Base-by-base conservation (phyloP, 2,888 invertebrate genomes). In the Drosophila robusta region DNA sequence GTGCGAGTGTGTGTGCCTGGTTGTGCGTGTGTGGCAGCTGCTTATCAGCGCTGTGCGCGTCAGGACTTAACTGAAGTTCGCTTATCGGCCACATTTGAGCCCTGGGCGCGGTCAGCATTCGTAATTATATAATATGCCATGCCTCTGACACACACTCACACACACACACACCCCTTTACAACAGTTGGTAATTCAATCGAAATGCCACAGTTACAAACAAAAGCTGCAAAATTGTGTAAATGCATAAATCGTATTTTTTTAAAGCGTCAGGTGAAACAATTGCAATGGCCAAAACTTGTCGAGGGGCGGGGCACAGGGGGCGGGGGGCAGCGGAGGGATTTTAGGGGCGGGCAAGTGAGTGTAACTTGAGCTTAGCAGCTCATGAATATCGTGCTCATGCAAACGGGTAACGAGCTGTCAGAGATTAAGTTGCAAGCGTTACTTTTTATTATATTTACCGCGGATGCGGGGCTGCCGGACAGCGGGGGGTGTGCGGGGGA, bases 371-470 rank as follows among this genome's bases (percentile, higher is more conserved):
- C 90, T 86, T 86, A 85, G 86, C 89, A 87, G 88, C 90, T 90
- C 90, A 87, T 87, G 87, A 87, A 90, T 87, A 89, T 89, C 79
- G 89, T 75, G 88, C 90, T 86, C 82, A 89, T 84, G 84, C 80
- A 86, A 84, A 83, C 87, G 79, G 87, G 89, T 84, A 87, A 86
- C 81, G 81, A 89, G 87, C 89, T 89, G 87, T 88, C 90, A 83
- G 90, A 89, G 90, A 88, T 90, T 88, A 90, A 89, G 90, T 88
- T 86, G 87, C 89, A 78, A 79, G 89, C 77, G 79, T 89, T 89
- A 80, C 84, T 90, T 86, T 86, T 88, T 86, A 89, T 86, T 86
- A 89, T 86, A 86, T 86, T 89, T 87, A 69, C 85, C 67, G 72
- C 66, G 71, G 64, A 9, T 9, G 26, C 8, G 36, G 12, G 41